These are phyloP conservation scores for Bembecia ichneumoniformis DNA, from an alignment of 2,888 invertebrate species.

Conservation along the genomic window DNA sequence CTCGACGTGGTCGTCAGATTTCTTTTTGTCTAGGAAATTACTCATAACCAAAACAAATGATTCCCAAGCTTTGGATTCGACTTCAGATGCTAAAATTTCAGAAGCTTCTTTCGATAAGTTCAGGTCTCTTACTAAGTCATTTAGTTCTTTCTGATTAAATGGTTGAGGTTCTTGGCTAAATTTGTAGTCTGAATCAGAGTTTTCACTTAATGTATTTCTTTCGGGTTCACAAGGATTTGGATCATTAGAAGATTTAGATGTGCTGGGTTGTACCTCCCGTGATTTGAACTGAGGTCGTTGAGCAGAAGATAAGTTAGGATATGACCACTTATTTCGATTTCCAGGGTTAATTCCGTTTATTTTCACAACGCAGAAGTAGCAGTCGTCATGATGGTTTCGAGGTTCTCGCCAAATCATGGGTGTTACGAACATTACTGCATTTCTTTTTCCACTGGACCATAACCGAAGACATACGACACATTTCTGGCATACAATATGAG, in stretches of 20 bases:
- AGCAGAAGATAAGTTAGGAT: conserved; percentile 6
- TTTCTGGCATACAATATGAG: conserved; percentile 1
- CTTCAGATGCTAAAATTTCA: too few species aligned
- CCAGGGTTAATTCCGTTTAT: conserved; percentile 5
- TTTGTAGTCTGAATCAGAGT: conserved; percentile 7
- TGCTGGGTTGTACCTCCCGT: conserved; percentile 5
- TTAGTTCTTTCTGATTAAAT: conserved; percentile 7
- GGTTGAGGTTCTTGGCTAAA: conserved; percentile 2
- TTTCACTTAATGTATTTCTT: conserved; percentile 4
- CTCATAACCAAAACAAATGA: too few species aligned
- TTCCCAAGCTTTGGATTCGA: too few species aligned
- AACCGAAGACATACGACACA: conserved; percentile 2
- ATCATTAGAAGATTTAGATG: conserved; percentile 6
- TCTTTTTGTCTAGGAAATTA: too few species aligned
- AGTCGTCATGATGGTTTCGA: conserved; percentile 6
- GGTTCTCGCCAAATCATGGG: conserved; percentile 5
- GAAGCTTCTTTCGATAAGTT: too few species aligned
- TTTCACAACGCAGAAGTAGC: too few species aligned
- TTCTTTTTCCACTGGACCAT: conserved; percentile 2
- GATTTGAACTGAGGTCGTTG: conserved; percentile 4
- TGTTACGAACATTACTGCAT: conserved; percentile 1
- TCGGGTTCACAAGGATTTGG: too few species aligned
- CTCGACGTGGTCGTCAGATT: too few species aligned
- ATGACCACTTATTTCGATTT: conserved; percentile 5
- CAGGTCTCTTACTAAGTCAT: too few species aligned